These are phyloP conservation scores for Azorinus chamasolen DNA, from an alignment of 2,888 invertebrate genomes.

Conservation along the genomic window DNA sequence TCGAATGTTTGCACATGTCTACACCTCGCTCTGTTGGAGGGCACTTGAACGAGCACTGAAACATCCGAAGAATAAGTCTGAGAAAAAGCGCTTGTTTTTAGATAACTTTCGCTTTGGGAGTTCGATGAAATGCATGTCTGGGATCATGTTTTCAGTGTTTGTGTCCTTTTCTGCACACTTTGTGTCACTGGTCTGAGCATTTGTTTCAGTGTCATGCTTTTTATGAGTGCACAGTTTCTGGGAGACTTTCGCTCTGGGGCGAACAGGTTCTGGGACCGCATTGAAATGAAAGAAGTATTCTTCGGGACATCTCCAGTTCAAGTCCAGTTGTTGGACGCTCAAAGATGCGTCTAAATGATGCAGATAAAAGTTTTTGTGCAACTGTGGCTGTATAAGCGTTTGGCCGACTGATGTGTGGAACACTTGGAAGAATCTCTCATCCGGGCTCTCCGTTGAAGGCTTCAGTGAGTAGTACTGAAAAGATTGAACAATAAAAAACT, in stretches of 20 bases:
- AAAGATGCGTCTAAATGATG: constrained; percentile 57
- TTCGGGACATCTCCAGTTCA: constrained; percentile 61
- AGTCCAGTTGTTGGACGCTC: constrained; percentile 50
- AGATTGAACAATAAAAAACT: neutral
- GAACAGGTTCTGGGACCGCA: constrained; percentile 41
- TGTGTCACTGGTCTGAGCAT: neutral
- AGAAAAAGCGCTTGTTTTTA: constrained; percentile 33
- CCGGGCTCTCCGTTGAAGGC: constrained; percentile 36
- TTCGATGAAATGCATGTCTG: constrained; percentile 5
- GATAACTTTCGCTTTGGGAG: constrained; percentile 13
- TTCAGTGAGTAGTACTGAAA: constrained; percentile 47
- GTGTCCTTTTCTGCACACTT: constrained; percentile 3
- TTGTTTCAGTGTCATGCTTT: neutral
- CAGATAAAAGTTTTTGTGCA: constrained; percentile 55
- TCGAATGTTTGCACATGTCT: too few species aligned
- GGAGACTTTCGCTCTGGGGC: neutral
- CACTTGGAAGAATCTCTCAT: constrained; percentile 50
- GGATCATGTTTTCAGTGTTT: neutral
- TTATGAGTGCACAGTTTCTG: constrained; percentile 43
- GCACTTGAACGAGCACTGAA: constrained; percentile 31
- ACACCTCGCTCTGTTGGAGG: too few species aligned
- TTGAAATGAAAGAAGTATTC: constrained; percentile 62
- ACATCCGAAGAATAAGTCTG: constrained; percentile 53
- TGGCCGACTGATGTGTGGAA: constrained; percentile 46
- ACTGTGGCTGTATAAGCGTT: constrained; percentile 49